Percentiles rank a stretch among this genome's conserved stretches.
Evolutionary conservation across 2,888 invertebrate species (phyloP).

Genomic region (Lochmaea capreae): DNA sequence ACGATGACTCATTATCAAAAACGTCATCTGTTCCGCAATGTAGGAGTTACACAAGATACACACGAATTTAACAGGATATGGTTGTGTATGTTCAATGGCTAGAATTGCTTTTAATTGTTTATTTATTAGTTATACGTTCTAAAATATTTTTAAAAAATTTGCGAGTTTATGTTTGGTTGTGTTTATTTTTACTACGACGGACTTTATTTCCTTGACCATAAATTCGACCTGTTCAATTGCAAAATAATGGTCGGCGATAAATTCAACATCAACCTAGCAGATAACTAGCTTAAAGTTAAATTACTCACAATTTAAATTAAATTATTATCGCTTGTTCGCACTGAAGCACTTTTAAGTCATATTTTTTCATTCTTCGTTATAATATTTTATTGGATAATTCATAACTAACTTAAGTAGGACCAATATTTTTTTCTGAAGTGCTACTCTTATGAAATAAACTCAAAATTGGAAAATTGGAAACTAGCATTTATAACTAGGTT

Average conservation of each 20-base stretch:
- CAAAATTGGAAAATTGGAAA: too few relatives aligned
- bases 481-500: too few relatives aligned
- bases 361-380: neutral
- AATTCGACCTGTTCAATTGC: slow-evolving; percentile 55
- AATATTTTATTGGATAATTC: too few relatives aligned
- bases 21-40: slow-evolving; percentile 19
- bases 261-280: slow-evolving; percentile 50
- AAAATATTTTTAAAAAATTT: neutral
- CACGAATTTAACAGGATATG: neutral
- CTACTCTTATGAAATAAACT: too few relatives aligned
- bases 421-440: too few relatives aligned
- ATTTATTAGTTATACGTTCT: too few relatives aligned
- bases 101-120: neutral
- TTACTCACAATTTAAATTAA: slow-evolving; percentile 44
- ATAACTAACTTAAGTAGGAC: too few relatives aligned
- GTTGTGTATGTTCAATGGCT: neutral
- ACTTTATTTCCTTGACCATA: slow-evolving; percentile 50
- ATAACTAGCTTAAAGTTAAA: slow-evolving; percentile 50
- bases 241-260: slow-evolving; percentile 53
- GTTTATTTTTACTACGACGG: neutral
- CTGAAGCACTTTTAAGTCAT: neutral
- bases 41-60: neutral
- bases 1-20: slow-evolving; percentile 26
- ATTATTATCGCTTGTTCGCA: slow-evolving; percentile 21
- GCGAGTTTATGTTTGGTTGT: neutral